phyloP scores from a whole-genome alignment of 2,888 invertebrate species.

The Trissolcus japonicus region DNA sequence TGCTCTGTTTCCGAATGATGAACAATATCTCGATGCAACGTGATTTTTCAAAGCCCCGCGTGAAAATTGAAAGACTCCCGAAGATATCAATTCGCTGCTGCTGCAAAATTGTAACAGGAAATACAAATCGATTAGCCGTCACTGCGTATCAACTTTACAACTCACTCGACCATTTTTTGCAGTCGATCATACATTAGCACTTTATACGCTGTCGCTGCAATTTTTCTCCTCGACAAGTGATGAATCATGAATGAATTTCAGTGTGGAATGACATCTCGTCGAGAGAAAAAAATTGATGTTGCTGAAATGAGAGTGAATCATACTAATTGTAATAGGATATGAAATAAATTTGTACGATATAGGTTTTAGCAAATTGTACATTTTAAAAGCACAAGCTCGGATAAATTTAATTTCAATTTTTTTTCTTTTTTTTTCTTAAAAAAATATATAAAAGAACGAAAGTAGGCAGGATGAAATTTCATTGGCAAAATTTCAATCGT shows the following conservation, averaged over 20 bases:
- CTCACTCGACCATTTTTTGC: conserved; percentile 51
- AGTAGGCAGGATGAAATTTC: conserved; percentile 1
- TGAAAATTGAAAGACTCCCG: conserved; percentile 23
- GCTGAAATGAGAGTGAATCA: conserved; percentile 27
- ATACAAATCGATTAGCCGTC: conserved; percentile 54
- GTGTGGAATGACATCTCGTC: conserved; percentile 38
- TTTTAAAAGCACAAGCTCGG: background rate
- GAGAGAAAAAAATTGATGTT: conserved; percentile 31
- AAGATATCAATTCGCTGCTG: conserved; percentile 50
- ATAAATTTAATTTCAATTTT: background rate
- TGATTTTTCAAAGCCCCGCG: conserved; percentile 13
- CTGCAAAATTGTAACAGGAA: conserved; percentile 44
- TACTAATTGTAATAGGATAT: conserved; percentile 17
- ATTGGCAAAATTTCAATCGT: conserved; percentile 23
- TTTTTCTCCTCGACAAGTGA: conserved; percentile 50
- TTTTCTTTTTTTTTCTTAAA: no score
- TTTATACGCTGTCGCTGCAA: conserved; percentile 51
- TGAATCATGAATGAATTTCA: conserved; percentile 52
- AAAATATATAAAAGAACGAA: no score
- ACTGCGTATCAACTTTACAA: conserved; percentile 52
- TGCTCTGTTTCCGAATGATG: conserved; percentile 8
- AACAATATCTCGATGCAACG: conserved; percentile 24
- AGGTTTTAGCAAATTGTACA: background rate
- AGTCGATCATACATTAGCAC: conserved; percentile 55
- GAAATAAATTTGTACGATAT: no score